Evolutionary conservation across 2,113 vertebrate genomes (phyloP).

Genomic region (Ailurus styani): DNA sequence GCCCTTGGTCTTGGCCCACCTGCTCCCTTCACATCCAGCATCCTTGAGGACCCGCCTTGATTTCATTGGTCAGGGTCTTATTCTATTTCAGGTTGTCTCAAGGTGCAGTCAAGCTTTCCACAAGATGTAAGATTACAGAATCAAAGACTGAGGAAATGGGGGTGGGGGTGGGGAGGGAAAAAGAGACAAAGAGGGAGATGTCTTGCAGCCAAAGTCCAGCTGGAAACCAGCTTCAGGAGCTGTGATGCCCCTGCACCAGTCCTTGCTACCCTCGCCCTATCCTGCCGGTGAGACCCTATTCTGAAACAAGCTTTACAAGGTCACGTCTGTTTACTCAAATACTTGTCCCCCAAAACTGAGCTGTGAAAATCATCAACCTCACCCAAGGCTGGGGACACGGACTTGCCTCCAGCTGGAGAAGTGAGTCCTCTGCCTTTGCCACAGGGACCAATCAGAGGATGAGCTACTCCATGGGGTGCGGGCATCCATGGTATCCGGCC

Average conservation of each 20-base stretch:
- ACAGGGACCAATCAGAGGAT: constrained; percentile 91
- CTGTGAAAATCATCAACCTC: constrained; percentile 87
- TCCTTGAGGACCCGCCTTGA: accelerated
- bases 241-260: accelerated
- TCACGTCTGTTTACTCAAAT: constrained; percentile 76
- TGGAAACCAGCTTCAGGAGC: accelerated
- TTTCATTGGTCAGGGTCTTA: background rate
- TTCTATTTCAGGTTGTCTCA: background rate
- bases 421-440: constrained; percentile 92
- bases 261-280: background rate
- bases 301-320: constrained; percentile 50
- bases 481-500: constrained; percentile 87
- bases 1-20: accelerated
- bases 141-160: background rate
- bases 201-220: accelerated
- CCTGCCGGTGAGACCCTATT: constrained; percentile 54
- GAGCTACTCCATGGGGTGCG: constrained; percentile 91
- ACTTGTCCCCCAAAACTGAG: constrained; percentile 81
- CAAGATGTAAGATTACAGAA: background rate
- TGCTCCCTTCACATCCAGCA: background rate
- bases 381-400: constrained; percentile 80
- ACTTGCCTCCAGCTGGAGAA: constrained; percentile 88
- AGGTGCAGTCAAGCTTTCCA: background rate
- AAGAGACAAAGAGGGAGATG: no score
- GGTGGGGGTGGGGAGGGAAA: no score